Evolutionary conservation across 92 coral and sea anemone genomes (phyloP).

Genomic region (Diadumene lineata): DNA sequence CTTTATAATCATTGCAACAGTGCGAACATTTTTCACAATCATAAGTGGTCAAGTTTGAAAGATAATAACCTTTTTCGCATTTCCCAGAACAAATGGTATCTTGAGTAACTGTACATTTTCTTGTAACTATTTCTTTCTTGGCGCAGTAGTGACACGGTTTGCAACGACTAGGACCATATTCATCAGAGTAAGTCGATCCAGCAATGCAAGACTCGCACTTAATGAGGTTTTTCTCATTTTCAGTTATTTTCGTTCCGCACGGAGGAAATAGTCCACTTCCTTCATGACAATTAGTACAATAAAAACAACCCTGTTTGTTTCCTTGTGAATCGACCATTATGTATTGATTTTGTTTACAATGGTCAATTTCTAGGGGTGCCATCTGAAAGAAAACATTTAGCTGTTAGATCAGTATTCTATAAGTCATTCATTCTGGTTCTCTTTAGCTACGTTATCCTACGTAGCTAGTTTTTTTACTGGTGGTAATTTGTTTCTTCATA

Average conservation of each 20-base stretch:
- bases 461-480: too few relatives aligned
- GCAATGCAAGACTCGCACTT: slow-evolving; percentile 5
- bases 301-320: not conserved
- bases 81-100: slow-evolving; percentile 7
- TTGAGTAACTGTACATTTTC: not conserved
- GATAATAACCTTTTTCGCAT: slow-evolving; percentile 18
- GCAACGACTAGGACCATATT: slow-evolving; percentile 20
- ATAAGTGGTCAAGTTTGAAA: slow-evolving; percentile 12
- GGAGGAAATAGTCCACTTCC: slow-evolving; percentile 14
- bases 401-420: too few relatives aligned
- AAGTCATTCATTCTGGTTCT: too few relatives aligned
- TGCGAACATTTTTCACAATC: slow-evolving; percentile 11
- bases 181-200: slow-evolving; percentile 23
- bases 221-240: not conserved
- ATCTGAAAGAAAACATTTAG: too few relatives aligned
- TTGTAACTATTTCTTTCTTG: slow-evolving; percentile 9
- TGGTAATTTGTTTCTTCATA: too few relatives aligned
- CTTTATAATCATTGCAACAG: slow-evolving; percentile 19
- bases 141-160: slow-evolving; percentile 16
- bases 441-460: too few relatives aligned
- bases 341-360: too few relatives aligned
- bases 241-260: slow-evolving; percentile 16
- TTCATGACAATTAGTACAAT: not conserved
- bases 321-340: not conserved
- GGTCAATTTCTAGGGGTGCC: too few relatives aligned